A percentile compares a stretch with the other conserved stretches of the same genome.
Conservation (phyloP, 2,888 invertebrate genomes). For the Cephus sareptanus region DNA sequence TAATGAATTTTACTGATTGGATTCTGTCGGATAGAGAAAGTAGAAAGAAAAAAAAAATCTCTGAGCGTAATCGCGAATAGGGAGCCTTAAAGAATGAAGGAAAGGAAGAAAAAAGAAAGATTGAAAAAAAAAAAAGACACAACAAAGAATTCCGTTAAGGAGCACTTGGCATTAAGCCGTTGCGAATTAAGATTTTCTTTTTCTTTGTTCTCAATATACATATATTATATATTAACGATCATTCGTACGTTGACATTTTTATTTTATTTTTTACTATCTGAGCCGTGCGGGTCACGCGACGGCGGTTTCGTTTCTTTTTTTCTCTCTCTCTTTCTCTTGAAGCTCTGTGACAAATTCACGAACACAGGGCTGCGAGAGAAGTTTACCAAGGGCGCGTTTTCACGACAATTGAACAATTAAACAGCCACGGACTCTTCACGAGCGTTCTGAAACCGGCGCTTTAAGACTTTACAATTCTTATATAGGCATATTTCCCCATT, state of each 20-base stretch:
- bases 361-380: no score
- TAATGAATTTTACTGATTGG: background rate
- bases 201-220: background rate
- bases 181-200: background rate
- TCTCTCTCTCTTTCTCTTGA: background rate
- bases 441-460: background rate
- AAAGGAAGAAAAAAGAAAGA: background rate
- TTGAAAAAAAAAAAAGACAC: slow-evolving; percentile 9
- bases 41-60: background rate
- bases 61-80: background rate
- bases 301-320: background rate
- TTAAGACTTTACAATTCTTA: slow-evolving; percentile 42
- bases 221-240: background rate
- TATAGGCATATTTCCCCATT: background rate
- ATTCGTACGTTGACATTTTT: background rate
- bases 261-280: background rate
- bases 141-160: background rate
- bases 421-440: background rate
- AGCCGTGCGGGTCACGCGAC: background rate
- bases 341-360: background rate
- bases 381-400: background rate
- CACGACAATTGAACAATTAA: background rate
- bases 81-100: background rate
- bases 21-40: background rate
- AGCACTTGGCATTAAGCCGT: background rate